Evolutionary conservation across 2,113 vertebrate species (phyloP).

Genomic region (Aldabrachelys gigantea): DNA sequence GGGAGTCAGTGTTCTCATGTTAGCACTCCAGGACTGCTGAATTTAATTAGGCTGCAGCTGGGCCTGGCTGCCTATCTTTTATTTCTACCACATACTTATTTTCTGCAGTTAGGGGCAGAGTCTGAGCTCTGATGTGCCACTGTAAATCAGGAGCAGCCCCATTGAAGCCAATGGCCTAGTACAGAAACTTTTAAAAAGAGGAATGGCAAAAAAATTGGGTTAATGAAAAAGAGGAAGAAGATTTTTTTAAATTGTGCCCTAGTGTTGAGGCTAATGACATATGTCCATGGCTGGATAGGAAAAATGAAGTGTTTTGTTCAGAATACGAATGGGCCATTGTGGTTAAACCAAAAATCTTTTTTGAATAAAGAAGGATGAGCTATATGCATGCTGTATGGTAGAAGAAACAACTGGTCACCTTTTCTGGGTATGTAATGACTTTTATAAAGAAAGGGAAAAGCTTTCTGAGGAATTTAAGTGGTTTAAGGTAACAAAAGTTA

Average conservation of each 20-base stretch:
- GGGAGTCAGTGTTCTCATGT: constrained; percentile 33
- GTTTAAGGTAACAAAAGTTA: not conserved
- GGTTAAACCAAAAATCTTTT: not conserved
- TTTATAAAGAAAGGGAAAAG: not conserved
- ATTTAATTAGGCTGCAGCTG: constrained; percentile 61
- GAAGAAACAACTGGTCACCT: not conserved
- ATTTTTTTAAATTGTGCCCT: not conserved
- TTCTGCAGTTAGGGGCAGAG: not conserved
- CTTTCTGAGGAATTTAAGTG: not conserved
- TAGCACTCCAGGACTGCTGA: constrained; percentile 33
- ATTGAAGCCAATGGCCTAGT: not conserved
- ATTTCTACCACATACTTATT: not conserved
- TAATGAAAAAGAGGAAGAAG: not conserved
- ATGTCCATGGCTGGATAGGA: not conserved
- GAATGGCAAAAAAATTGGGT: not conserved
- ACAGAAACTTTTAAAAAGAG: not conserved
- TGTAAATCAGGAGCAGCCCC: not conserved
- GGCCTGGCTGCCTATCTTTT: not conserved
- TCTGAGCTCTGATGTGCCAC: not conserved
- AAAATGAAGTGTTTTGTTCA: not conserved
- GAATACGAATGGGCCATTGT: not conserved
- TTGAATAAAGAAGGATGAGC: not conserved
- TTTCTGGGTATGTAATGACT: not conserved
- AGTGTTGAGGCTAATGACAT: not conserved
- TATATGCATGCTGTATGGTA: not conserved